phyloP scores from a whole-genome alignment of 1,140 invertebrate genomes.

The Dinothrombium tinctorium region DNA sequence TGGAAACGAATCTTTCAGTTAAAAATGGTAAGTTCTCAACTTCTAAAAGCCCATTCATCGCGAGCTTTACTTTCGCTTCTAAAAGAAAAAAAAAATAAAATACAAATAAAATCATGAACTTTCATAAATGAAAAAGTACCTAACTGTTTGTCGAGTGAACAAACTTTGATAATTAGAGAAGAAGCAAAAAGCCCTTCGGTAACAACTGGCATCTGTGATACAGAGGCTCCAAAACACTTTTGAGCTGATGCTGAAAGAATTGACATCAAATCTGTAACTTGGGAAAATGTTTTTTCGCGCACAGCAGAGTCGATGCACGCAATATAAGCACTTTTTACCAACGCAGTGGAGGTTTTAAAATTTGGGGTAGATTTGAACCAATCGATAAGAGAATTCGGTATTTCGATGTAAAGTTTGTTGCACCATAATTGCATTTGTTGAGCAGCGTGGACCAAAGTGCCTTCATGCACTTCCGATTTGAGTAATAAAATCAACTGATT shows the following conservation, averaged over 20 bases:
- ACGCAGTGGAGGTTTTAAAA: slow-evolving; percentile 47
- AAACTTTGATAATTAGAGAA: slow-evolving; percentile 40
- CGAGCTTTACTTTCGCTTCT: slow-evolving; percentile 13
- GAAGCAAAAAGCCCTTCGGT: slow-evolving; percentile 53
- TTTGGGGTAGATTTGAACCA: slow-evolving; percentile 43
- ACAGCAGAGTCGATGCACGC: slow-evolving; percentile 37
- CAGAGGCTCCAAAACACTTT: slow-evolving; percentile 37
- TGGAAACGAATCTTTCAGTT: slow-evolving; percentile 48
- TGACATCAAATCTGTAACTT: slow-evolving; percentile 29
- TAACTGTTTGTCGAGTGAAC: slow-evolving; percentile 24
- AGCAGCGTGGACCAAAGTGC: slow-evolving; percentile 52
- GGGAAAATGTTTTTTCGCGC: slow-evolving; percentile 24
- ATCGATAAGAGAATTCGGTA: slow-evolving; percentile 43
- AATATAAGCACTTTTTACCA: slow-evolving; percentile 50
- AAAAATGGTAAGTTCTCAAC: slow-evolving; percentile 52
- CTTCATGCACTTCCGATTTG: slow-evolving; percentile 74
- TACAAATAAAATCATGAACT: background rate
- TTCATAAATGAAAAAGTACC: slow-evolving; percentile 14
- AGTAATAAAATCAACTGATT: slow-evolving; percentile 49
- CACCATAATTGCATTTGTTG: slow-evolving; percentile 58
- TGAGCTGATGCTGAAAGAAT: slow-evolving; percentile 38
- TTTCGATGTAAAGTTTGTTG: slow-evolving; percentile 33
- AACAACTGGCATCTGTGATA: slow-evolving; percentile 30
- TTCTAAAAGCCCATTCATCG: slow-evolving; percentile 29
- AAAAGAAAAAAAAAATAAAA: slow-evolving; percentile 5